Evolutionary conservation across 1,140 invertebrate species (phyloP).

Genomic region (Hypothenemus hampei): DNA sequence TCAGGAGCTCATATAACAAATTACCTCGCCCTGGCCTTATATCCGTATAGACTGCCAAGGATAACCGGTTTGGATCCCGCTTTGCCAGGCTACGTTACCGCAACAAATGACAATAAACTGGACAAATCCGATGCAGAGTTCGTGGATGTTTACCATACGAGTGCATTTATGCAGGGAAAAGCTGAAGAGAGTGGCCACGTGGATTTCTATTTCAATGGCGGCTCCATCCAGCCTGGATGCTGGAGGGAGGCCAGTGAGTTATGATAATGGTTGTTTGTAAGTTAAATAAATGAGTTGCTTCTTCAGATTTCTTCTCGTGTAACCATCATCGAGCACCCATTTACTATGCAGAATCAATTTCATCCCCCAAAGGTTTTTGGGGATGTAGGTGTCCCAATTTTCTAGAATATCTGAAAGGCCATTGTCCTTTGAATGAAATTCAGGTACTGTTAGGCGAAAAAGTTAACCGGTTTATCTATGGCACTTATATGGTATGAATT

Average conservation of each 20-base stretch:
- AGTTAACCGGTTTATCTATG: constrained; percentile 24
- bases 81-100: constrained; percentile 58
- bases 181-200: constrained; percentile 72
- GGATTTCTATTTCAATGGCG: constrained; percentile 89
- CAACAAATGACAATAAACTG: constrained; percentile 54
- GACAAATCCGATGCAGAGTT: constrained; percentile 67
- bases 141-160: constrained; percentile 86
- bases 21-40: constrained; percentile 52
- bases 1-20: constrained; percentile 47
- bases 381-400: constrained; percentile 62
- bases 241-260: constrained; percentile 43
- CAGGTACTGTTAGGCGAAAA: constrained; percentile 41
- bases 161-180: constrained; percentile 77
- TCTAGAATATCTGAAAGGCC: constrained; percentile 56
- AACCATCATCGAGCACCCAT: constrained; percentile 61
- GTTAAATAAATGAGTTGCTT: constrained; percentile 3
- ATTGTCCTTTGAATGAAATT: constrained; percentile 46
- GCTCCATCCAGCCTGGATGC: constrained; percentile 80
- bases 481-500: constrained; percentile 37
- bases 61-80: constrained; percentile 67
- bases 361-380: constrained; percentile 62
- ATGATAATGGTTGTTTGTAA: not conserved
- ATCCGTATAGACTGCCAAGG: constrained; percentile 50
- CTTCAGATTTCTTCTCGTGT: constrained; percentile 50
- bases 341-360: constrained; percentile 74